Evolutionary conservation across 1,140 invertebrate genomes (phyloP).

Genomic region (Leucophenga varia): DNA sequence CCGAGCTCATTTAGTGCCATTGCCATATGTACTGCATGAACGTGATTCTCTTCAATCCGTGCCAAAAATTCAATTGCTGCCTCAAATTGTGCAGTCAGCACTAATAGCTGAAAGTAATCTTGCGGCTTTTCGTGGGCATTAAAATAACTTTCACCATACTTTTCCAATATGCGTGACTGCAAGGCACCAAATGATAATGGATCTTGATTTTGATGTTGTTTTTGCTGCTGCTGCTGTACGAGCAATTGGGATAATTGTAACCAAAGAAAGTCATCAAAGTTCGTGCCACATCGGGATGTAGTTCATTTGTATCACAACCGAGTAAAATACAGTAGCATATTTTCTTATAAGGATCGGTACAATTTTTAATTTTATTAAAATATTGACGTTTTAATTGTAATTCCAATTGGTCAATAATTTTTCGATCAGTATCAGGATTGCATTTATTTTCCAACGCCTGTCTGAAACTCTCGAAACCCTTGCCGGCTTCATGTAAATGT

Average conservation of each 20-base stretch:
- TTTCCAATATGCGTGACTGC: constrained; percentile 81
- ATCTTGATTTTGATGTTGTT: constrained; percentile 58
- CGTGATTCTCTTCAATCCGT: constrained; percentile 66
- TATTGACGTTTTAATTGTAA: constrained; percentile 74
- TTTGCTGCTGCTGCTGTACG: constrained; percentile 57
- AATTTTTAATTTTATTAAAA: constrained; percentile 73
- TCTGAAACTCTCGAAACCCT: constrained; percentile 69
- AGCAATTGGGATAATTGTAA: constrained; percentile 83
- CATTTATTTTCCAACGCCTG: constrained; percentile 68
- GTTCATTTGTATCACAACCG: constrained; percentile 82
- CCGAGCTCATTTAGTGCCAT: constrained; percentile 84
- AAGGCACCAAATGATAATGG: constrained; percentile 67
- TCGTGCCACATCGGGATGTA: constrained; percentile 85
- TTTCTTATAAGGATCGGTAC: constrained; percentile 78
- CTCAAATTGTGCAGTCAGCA: constrained; percentile 94
- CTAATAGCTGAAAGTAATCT: constrained; percentile 87
- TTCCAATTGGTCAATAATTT: constrained; percentile 68
- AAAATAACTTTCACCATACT: constrained; percentile 93
- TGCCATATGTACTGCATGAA: constrained; percentile 90
- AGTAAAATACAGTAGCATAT: constrained; percentile 81
- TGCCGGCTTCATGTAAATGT: constrained; percentile 71
- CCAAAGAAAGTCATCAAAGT: constrained; percentile 96
- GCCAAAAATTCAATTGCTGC: constrained; percentile 91
- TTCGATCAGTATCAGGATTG: constrained; percentile 63
- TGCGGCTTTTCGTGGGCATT: constrained; percentile 87